Base-by-base conservation (phyloP, 2,888 invertebrate species). In the Rhamphomyia laevipes region DNA sequence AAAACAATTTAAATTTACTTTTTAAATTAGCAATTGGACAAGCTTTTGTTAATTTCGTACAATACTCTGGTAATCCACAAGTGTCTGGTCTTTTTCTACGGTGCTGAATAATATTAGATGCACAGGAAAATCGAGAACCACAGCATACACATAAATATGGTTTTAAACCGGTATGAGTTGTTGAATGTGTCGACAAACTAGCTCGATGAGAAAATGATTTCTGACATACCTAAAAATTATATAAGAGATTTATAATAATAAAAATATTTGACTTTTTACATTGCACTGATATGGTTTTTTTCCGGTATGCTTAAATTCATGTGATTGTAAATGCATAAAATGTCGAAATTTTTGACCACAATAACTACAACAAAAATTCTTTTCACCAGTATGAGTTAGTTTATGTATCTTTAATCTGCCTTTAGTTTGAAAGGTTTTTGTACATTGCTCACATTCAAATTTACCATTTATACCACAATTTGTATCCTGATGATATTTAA, bases 381-480 rank as follows among this genome's bases (percentile, higher is more conserved):
- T 62, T 43, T 62, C 63, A 0, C 62, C 66, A 9, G 53, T 53
- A 45, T 68, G 67, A 30, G 62, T 58, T 9, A 60, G 58, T 48
- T 60, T 59, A 48, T 68, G 68, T 9, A 61, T 61, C 6, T 60
- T 61, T 3, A 68, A 51, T 49, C 63, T 64, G 42, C 62, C 59
- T 50, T 61, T 60, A 3, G 62, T 63, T 27, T 62, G 58, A 53
- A 64, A 67, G n/a, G 58, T 58, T 54, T 61, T 58, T 5, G 53
- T 47, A 47, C 67, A 67, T 53, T 65, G 62, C 51, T 68, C 61
- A 57, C 73, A 73, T 48, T 63, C 61, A 53, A 62, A 69, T 12
- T 62, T 60, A 52, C 68, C 71, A 17, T 66, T 59, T 6, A 67
- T 67, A n/a, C 71, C 72, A 58, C 73, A 73, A 57, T 71, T 65